Base-by-base conservation (phyloP, 2,888 invertebrate genomes). In the Lutraria lutraria region DNA sequence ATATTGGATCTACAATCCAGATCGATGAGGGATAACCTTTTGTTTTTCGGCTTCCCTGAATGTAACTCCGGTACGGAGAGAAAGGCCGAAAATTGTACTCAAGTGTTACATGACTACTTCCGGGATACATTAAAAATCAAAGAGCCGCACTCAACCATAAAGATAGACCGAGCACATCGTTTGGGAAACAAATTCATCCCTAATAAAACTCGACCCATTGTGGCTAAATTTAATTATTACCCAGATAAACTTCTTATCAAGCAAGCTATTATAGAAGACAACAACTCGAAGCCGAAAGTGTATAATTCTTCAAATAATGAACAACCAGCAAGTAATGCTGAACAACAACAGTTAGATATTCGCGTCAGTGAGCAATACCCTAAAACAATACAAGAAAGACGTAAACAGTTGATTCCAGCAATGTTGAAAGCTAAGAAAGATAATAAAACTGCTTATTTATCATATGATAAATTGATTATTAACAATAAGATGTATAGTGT, bases 161-260 rank as follows among this genome's bases (percentile, higher is more conserved):
- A 84, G 81, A 80, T 88, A 25, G 84, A 84, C 16, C 21, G 88
- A 16, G 84, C 68, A 1, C 88, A 88, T 43, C 31, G 88, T 10
- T 12, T 84, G 4, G 84, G 83, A 52, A 3, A 19, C 3, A 79
- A 54, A 60, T 87, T 34, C 29, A 63, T 15, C 0, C 16, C 34
- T 16, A 72, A 60, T 15, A 87, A 87, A 79, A 83, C 10, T 0
- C 34, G 83, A 8, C 87, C 83, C 6, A 52, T 87, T 10, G 56
- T 85, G 76, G 85, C 31, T 0, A 85, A 80, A 56, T 85, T 85
- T 31, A 21, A 85, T 54, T 19, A 21, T 52, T 79, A n/a, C 21
- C 53, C 52, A 0, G 79, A 79, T 19, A 85, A 85, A 25, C 16
- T 10, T 0, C 79, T 12, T 19, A 21, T 80, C 0, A 85, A 85